Conservation (phyloP, 2,797 vertebrate genomes). For the Eurystomus glaucurus region DNA sequence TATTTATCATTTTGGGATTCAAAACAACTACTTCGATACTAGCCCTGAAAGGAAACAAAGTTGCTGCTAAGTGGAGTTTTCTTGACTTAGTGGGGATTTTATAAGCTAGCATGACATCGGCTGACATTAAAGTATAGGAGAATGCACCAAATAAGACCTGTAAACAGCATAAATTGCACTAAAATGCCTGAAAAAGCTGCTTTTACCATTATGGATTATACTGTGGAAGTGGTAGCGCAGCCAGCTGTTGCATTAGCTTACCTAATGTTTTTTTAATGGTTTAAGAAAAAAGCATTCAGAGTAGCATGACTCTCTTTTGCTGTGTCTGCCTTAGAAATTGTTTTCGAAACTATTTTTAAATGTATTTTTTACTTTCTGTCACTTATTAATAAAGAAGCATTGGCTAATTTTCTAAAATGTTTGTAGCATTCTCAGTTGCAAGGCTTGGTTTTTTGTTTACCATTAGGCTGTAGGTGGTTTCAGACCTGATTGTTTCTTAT, state of each 20-base stretch:
- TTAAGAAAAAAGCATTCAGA: slow-evolving; percentile 48
- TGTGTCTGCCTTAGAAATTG: slow-evolving; percentile 34
- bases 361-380: slow-evolving; percentile 65
- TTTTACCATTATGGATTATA: slow-evolving; percentile 68
- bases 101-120: slow-evolving; percentile 51
- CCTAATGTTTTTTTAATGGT: slow-evolving; percentile 62
- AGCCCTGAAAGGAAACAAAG: slow-evolving; percentile 50
- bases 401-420: slow-evolving; percentile 56
- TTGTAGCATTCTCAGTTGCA: neutral
- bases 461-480: neutral
- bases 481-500: neutral
- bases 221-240: slow-evolving; percentile 58
- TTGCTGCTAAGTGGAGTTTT: slow-evolving; percentile 60
- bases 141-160: slow-evolving; percentile 41
- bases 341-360: slow-evolving; percentile 42
- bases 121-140: slow-evolving; percentile 70
- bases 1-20: slow-evolving; percentile 56
- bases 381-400: slow-evolving; percentile 64
- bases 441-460: neutral
- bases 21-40: slow-evolving; percentile 60
- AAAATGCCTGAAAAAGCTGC: slow-evolving; percentile 68
- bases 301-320: slow-evolving; percentile 15
- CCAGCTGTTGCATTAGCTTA: slow-evolving; percentile 72
- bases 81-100: slow-evolving; percentile 60
- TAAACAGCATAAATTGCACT: slow-evolving; percentile 74